phyloP scores from a whole-genome alignment of 2,888 invertebrate species.

The Synergus umbraculus region DNA sequence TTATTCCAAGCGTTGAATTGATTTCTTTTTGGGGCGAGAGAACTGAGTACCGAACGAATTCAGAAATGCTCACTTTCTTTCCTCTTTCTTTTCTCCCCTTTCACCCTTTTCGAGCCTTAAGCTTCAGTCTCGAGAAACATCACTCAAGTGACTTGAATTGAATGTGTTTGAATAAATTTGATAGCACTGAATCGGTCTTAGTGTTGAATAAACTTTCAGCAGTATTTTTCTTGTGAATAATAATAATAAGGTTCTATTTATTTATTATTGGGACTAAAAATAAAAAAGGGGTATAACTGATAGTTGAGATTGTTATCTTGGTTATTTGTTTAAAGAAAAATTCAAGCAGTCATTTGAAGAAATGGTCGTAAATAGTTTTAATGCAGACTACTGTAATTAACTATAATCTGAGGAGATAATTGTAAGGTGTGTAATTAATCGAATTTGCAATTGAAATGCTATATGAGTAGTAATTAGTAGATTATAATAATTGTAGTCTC shows the following conservation, averaged over 20 bases:
- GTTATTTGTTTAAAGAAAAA: neutral
- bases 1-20: conserved; percentile 65
- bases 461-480: conserved; percentile 23
- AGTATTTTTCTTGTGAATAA: neutral
- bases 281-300: neutral
- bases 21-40: conserved; percentile 53
- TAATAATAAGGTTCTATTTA: neutral
- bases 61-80: conserved; percentile 38
- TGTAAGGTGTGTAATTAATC: neutral
- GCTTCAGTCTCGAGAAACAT: conserved; percentile 8
- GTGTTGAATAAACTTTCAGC: neutral
- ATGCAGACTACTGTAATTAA: conserved; percentile 4
- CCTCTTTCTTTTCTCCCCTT: conserved; percentile 46
- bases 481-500: conserved; percentile 19
- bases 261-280: neutral
- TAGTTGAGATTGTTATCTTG: neutral
- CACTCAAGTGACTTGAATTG: conserved; percentile 15
- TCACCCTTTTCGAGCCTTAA: conserved; percentile 45
- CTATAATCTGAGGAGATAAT: neutral
- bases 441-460: conserved; percentile 29
- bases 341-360: neutral
- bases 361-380: conserved; percentile 9
- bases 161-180: conserved; percentile 35
- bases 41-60: conserved; percentile 23
- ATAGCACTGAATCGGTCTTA: neutral